These are phyloP conservation scores for Caenorhabditis wallacei DNA, from an alignment of 2,888 invertebrate species.

Conservation along the genomic window DNA sequence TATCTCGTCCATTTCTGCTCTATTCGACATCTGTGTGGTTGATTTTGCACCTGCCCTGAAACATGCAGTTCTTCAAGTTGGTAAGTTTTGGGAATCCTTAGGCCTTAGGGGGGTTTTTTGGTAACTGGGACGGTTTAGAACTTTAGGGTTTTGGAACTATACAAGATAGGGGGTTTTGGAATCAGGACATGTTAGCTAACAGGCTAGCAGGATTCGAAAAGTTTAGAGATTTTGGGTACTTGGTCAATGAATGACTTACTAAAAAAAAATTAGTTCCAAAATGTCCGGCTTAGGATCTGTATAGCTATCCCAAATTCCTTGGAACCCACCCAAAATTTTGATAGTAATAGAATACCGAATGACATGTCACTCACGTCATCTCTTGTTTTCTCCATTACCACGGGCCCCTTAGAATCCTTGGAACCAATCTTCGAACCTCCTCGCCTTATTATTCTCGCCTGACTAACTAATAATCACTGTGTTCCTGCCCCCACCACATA, in stretches of 20 bases:
- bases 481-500: constrained; percentile 38
- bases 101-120: too few relatives aligned
- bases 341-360: constrained; percentile 20
- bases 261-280: too few relatives aligned
- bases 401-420: constrained; percentile 13
- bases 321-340: too few relatives aligned
- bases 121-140: neutral
- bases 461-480: constrained; percentile 56
- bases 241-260: too few relatives aligned
- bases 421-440: constrained; percentile 10
- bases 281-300: too few relatives aligned
- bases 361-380: constrained; percentile 12
- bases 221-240: too few relatives aligned
- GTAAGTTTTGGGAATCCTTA: constrained; percentile 14
- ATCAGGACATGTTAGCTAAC: too few relatives aligned
- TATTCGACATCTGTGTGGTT: neutral
- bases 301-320: too few relatives aligned
- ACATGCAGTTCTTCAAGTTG: constrained; percentile 37
- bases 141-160: too few relatives aligned
- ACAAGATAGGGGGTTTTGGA: too few relatives aligned
- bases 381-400: constrained; percentile 15
- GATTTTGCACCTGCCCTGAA: constrained; percentile 2
- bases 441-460: constrained; percentile 51
- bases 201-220: too few relatives aligned
- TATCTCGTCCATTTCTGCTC: constrained; percentile 1